A percentile compares a stretch with the other conserved stretches of the same genome.
These are phyloP conservation scores for Echiichthys vipera DNA, from an alignment of 2,797 vertebrate genomes.

Conservation along the genomic window DNA sequence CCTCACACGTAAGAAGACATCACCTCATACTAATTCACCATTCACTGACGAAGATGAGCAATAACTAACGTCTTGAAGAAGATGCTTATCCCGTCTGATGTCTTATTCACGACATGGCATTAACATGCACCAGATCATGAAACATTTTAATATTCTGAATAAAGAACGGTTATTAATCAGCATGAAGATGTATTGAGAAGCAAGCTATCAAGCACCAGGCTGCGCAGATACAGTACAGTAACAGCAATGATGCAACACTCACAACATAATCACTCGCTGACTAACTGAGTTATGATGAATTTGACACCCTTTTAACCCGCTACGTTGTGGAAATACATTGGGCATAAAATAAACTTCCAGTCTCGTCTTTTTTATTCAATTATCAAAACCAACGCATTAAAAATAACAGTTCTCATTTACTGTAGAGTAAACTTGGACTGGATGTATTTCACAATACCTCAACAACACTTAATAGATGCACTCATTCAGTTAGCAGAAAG, in stretches of 20 bases:
- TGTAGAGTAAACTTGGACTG: slow-evolving; percentile 24
- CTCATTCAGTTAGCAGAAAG: slow-evolving; percentile 16
- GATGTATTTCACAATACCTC: slow-evolving; percentile 1
- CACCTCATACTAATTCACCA: slow-evolving; percentile 44
- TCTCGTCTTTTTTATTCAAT: slow-evolving; percentile 35
- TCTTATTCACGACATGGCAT: slow-evolving; percentile 4
- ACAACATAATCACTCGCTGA: slow-evolving; percentile 20
- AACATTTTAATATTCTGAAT: background rate
- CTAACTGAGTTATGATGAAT: slow-evolving; percentile 32
- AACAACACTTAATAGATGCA: background rate
- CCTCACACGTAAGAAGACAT: slow-evolving; percentile 79
- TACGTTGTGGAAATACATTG: slow-evolving; percentile 21
- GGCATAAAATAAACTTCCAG: slow-evolving; percentile 31
- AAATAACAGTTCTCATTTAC: slow-evolving; percentile 36
- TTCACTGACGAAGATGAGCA: background rate
- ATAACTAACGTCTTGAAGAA: background rate
- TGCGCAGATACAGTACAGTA: slow-evolving; percentile 5
- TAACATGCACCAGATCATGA: background rate
- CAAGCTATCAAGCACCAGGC: background rate
- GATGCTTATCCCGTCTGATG: background rate
- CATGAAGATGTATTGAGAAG: slow-evolving; percentile 20
- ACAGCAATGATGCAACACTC: slow-evolving; percentile 23
- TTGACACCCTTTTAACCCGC: slow-evolving; percentile 1
- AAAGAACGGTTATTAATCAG: background rate
- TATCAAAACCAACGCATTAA: slow-evolving; percentile 30